A percentile compares a stretch with the other conserved stretches of the same genome.
These are phyloP conservation scores for Platycheirus rosarum DNA, from an alignment of 2,888 invertebrate species.

Conservation along the genomic window DNA sequence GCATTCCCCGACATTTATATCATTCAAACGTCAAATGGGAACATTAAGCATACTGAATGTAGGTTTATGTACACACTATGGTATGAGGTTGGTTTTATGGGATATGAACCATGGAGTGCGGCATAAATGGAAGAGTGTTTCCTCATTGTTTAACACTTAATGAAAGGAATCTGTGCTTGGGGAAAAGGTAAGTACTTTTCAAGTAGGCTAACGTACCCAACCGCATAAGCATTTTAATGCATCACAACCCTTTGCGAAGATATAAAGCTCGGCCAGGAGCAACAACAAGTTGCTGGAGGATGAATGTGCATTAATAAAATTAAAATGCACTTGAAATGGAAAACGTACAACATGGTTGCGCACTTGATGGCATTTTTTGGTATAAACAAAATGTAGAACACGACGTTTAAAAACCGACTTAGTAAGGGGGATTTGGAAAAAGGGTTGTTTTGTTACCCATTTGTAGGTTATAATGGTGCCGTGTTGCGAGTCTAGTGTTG, in stretches of 20 bases:
- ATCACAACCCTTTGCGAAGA: constrained; percentile 20
- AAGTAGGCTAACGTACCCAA: constrained; percentile 22
- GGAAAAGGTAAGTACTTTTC: constrained; percentile 47
- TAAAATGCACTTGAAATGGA: constrained; percentile 37
- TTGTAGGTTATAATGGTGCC: background rate
- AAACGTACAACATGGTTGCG: constrained; percentile 3
- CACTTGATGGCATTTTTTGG: constrained; percentile 37
- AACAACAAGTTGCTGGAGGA: background rate
- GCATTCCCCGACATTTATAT: constrained; percentile 52
- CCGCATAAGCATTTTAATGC: constrained; percentile 16
- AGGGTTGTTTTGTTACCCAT: background rate
- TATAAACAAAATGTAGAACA: background rate
- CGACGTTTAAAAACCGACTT: background rate
- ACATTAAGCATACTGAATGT: constrained; percentile 36
- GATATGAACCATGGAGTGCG: constrained; percentile 31
- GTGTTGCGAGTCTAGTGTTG: background rate
- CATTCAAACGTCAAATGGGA: constrained; percentile 62
- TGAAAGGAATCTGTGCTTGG: constrained; percentile 55
- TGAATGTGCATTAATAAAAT: constrained; percentile 48
- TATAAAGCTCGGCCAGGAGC: background rate
- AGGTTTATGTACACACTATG: constrained; percentile 29
- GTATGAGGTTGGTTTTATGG: constrained; percentile 15
- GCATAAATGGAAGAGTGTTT: constrained; percentile 41
- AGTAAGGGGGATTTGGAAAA: background rate
- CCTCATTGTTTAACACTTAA: constrained; percentile 64